Conservation (phyloP, 2,797 vertebrate species). For the Allobates femoralis region DNA sequence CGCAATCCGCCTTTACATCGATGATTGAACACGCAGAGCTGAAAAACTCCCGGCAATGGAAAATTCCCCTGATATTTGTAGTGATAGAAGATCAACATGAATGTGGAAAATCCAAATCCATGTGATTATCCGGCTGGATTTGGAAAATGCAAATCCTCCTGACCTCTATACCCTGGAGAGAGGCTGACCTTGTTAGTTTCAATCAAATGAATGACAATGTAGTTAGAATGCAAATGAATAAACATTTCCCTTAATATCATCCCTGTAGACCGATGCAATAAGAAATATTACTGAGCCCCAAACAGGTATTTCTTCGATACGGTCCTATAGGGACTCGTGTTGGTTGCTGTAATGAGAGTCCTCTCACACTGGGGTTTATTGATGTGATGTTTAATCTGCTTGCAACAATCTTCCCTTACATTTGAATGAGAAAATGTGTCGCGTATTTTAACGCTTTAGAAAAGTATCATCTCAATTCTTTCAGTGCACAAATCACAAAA, state of each 20-base stretch:
- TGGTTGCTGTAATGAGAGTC: too few relatives aligned
- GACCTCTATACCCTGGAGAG: slow-evolving; percentile 37
- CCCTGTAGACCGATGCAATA: neutral
- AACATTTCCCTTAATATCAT: neutral
- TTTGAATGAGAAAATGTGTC: too few relatives aligned
- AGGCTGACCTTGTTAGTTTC: slow-evolving; percentile 28
- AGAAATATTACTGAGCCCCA: neutral
- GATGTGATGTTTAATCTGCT: too few relatives aligned
- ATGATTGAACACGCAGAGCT: neutral
- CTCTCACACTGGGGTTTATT: too few relatives aligned
- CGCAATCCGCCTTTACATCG: neutral
- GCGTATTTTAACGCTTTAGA: too few relatives aligned
- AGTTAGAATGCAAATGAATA: slow-evolving; percentile 67
- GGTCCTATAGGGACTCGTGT: too few relatives aligned
- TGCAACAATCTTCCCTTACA: too few relatives aligned
- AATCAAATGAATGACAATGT: slow-evolving; percentile 69
- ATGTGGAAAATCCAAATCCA: slow-evolving; percentile 56
- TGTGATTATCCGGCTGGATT: slow-evolving; percentile 50
- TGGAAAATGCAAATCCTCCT: slow-evolving; percentile 52
- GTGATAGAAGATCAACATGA: slow-evolving; percentile 31
- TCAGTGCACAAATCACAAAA: too few relatives aligned
- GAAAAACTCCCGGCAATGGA: slow-evolving; percentile 39
- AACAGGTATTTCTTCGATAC: neutral
- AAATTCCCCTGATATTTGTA: slow-evolving; percentile 38
- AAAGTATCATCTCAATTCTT: too few relatives aligned